A percentile compares a stretch with the other conserved stretches of the same genome.
These are phyloP conservation scores for Anas bahamensis DNA, from an alignment of 2,797 vertebrate genomes.

Conservation along the genomic window DNA sequence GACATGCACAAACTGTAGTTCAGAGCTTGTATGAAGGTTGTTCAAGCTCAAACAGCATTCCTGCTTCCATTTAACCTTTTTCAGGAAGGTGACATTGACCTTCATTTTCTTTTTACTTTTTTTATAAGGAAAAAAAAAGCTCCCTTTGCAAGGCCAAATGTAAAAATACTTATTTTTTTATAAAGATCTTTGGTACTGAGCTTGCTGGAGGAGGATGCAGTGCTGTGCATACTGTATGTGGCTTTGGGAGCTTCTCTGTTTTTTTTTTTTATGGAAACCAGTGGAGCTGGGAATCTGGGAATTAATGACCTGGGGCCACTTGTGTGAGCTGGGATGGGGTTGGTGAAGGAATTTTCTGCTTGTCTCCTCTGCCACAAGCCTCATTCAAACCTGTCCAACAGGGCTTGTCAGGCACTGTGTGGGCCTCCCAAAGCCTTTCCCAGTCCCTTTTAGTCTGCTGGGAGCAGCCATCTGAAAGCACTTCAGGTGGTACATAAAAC, in stretches of 20 bases:
- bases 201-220: background rate
- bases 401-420: background rate
- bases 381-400: background rate
- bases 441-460: background rate
- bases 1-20: background rate
- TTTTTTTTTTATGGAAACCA: too few relatives aligned
- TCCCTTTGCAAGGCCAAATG: background rate
- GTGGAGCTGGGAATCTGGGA: too few relatives aligned
- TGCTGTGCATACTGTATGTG: background rate
- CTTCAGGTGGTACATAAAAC: background rate
- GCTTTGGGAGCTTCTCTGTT: background rate
- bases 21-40: background rate
- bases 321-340: too few relatives aligned
- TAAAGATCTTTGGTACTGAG: background rate
- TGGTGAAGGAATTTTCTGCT: too few relatives aligned
- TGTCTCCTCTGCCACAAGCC: too few relatives aligned
- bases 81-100: background rate
- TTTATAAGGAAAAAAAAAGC: too few relatives aligned
- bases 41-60: background rate
- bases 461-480: background rate
- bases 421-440: background rate
- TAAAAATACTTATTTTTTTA: background rate
- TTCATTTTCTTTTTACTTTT: background rate
- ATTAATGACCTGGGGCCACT: too few relatives aligned
- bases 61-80: background rate